These are phyloP conservation scores for Ciona savignyi DNA, from an alignment of 23 tunicate species.

Conservation along the genomic window DNA sequence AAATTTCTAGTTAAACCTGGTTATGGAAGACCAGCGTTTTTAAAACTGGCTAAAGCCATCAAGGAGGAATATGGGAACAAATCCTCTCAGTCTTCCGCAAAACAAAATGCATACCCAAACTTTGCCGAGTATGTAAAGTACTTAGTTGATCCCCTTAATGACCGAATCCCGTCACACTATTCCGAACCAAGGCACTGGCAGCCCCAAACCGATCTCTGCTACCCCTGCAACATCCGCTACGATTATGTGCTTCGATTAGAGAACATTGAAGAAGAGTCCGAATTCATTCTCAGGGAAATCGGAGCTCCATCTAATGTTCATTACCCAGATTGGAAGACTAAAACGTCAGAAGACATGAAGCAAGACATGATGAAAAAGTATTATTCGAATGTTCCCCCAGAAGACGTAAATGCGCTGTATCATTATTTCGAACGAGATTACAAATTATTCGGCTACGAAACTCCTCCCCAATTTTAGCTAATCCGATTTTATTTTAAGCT, in stretches of 20 bases:
- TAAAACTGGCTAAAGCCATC: slow-evolving; percentile 12
- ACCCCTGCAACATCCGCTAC: slow-evolving; percentile 60
- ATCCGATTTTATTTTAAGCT: no score
- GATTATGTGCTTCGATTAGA: slow-evolving; percentile 39
- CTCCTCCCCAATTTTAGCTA: slow-evolving; percentile 36
- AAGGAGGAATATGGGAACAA: slow-evolving; percentile 10
- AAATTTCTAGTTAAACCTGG: slow-evolving; percentile 13
- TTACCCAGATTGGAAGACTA: slow-evolving; percentile 15
- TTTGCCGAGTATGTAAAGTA: slow-evolving; percentile 23
- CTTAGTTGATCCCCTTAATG: slow-evolving; percentile 4
- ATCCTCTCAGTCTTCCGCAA: background rate
- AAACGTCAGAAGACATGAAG: slow-evolving; percentile 3
- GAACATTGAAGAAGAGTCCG: slow-evolving; percentile 38
- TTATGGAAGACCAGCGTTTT: slow-evolving; percentile 4
- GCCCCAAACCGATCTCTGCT: slow-evolving; percentile 36
- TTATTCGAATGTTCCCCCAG: slow-evolving; percentile 19
- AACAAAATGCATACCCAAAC: background rate
- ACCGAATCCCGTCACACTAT: slow-evolving; percentile 10
- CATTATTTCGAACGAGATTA: slow-evolving; percentile 37
- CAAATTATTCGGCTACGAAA: slow-evolving; percentile 29
- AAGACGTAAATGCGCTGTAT: slow-evolving; percentile 23
- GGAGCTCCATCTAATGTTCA: slow-evolving; percentile 6
- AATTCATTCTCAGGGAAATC: background rate
- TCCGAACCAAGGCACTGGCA: slow-evolving; percentile 60
- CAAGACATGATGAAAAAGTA: slow-evolving; percentile 3